Evolutionary conservation across 2,113 vertebrate genomes (phyloP).

Genomic region (Tragelaphus strepsiceros): DNA sequence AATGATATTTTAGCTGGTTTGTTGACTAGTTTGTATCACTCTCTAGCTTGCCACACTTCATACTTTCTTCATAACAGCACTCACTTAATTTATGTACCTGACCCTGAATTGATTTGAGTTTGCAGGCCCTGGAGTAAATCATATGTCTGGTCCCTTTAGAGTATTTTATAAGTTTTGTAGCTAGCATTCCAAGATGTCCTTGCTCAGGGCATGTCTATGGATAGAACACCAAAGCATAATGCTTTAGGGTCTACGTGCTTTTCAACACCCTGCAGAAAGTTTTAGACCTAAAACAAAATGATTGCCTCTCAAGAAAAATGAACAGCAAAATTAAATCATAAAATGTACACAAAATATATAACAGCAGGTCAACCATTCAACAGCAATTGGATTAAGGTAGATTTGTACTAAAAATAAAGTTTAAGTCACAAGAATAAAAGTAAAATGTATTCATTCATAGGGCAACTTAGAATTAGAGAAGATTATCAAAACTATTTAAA

Average conservation of each 20-base stretch:
- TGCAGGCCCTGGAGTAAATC: background rate
- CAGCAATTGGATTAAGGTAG: background rate
- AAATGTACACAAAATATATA: background rate
- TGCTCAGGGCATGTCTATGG: background rate
- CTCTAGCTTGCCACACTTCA: background rate
- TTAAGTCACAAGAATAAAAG: background rate
- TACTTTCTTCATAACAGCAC: background rate
- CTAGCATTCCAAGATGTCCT: background rate
- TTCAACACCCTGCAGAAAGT: background rate
- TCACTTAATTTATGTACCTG: background rate
- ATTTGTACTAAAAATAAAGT: background rate
- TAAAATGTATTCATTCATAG: background rate
- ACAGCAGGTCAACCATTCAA: background rate
- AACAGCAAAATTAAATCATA: background rate
- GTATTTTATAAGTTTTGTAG: background rate
- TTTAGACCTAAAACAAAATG: background rate
- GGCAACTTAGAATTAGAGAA: background rate
- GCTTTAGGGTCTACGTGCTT: background rate
- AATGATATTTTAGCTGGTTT: background rate
- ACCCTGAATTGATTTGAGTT: background rate
- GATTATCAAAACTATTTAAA: background rate
- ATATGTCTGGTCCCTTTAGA: background rate
- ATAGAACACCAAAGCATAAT: background rate
- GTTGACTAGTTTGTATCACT: background rate
- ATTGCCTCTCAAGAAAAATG: background rate